These are phyloP conservation scores for Lysiphlebus fabarum DNA, from an alignment of 1,140 invertebrate genomes.

Conservation along the genomic window DNA sequence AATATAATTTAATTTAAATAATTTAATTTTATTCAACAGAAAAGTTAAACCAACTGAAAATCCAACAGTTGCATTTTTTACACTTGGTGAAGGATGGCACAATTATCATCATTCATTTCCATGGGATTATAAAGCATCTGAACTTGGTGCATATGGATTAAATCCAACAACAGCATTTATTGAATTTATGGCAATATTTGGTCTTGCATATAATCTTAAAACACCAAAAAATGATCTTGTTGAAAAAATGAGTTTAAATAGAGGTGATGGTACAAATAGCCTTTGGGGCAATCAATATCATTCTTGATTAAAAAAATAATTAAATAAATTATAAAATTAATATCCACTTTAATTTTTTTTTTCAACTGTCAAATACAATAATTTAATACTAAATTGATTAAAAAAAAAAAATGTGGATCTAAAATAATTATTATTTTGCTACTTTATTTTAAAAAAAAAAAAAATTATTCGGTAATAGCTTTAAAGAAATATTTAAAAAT, in stretches of 20 bases:
- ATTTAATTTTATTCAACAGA: constrained; percentile 51
- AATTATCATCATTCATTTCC: constrained; percentile 74
- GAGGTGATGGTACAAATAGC: constrained; percentile 43
- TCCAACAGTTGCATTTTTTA: constrained; percentile 45
- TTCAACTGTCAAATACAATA: no score
- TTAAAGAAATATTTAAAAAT: no score
- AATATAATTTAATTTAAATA: neutral
- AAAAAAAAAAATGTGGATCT: no score
- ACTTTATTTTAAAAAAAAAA: no score
- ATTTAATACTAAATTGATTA: no score
- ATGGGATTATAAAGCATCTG: constrained; percentile 61
- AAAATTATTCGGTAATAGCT: no score
- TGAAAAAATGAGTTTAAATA: constrained; percentile 31
- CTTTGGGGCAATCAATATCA: constrained; percentile 33
- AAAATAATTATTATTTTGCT: no score
- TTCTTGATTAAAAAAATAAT: constrained; percentile 5
- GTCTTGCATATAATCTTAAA: constrained; percentile 60
- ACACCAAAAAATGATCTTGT: constrained; percentile 38
- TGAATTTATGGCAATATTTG: constrained; percentile 59
- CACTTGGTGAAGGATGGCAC: constrained; percentile 61
- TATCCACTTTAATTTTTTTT: no score
- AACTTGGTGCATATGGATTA: constrained; percentile 53
- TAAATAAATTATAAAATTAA: no score
- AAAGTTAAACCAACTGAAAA: constrained; percentile 59
- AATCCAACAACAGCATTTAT: constrained; percentile 63